These are phyloP conservation scores for Natator depressus DNA, from an alignment of 2,113 vertebrate genomes.

Conservation along the genomic window DNA sequence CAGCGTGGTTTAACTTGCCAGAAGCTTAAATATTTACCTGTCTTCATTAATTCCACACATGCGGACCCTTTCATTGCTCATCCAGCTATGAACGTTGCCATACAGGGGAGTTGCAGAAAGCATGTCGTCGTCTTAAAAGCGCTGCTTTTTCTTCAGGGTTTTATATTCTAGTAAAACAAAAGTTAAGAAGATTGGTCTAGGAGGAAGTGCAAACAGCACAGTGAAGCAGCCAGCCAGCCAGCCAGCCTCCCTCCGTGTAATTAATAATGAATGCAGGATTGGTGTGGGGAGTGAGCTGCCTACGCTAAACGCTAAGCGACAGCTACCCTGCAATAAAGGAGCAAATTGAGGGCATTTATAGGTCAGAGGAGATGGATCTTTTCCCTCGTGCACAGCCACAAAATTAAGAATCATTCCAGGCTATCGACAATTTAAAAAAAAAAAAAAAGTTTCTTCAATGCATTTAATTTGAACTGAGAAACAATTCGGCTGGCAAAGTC, in stretches of 20 bases:
- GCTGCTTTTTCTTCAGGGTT: conserved; percentile 69
- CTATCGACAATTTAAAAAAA: conserved; percentile 34
- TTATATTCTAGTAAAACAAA: conserved; percentile 77
- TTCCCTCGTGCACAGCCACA: conserved; percentile 52
- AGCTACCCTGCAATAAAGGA: conserved; percentile 67
- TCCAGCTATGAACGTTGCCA: conserved; percentile 90
- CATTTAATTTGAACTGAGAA: conserved; percentile 25
- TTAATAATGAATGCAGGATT: conserved; percentile 68
- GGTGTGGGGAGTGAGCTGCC: conserved; percentile 46
- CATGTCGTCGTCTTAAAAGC: conserved; percentile 84
- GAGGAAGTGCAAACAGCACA: conserved; percentile 62
- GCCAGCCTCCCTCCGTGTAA: conserved; percentile 69
- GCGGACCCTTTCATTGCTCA: conserved; percentile 88
- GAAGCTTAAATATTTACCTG: conserved; percentile 82
- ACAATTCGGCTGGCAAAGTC: background rate
- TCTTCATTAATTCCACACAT: conserved; percentile 90
- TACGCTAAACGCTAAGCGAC: conserved; percentile 67
- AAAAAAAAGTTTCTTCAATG: conserved; percentile 24
- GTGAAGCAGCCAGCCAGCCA: conserved; percentile 45
- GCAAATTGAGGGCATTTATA: conserved; percentile 73
- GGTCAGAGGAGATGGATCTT: conserved; percentile 64
- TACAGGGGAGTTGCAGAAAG: conserved; percentile 90
- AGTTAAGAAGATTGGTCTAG: conserved; percentile 71
- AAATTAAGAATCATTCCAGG: conserved; percentile 70
- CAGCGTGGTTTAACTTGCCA: conserved; percentile 54